These are phyloP conservation scores for Drosophila histrio DNA, from an alignment of 2,888 invertebrate genomes.

Conservation along the genomic window DNA sequence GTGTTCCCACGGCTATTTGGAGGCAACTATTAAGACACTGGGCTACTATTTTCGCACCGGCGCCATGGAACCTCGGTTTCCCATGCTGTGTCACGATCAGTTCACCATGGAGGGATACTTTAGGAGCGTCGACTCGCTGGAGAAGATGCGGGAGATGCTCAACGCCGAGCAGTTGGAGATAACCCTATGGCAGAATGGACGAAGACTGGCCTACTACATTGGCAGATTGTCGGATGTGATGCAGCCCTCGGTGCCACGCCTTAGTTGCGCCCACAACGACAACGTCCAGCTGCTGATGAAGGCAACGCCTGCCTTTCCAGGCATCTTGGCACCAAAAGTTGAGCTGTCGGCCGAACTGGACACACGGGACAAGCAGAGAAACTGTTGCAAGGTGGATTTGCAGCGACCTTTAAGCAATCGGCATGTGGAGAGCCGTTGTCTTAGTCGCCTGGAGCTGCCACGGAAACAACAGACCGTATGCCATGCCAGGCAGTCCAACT, in stretches of 20 bases:
- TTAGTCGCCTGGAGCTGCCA: constrained; percentile 41
- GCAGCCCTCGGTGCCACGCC: constrained; percentile 66
- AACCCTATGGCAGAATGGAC: constrained; percentile 83
- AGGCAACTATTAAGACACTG: constrained; percentile 81
- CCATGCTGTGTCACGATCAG: constrained; percentile 82
- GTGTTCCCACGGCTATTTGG: constrained; percentile 82
- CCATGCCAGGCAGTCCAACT: constrained; percentile 65
- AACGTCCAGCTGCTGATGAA: constrained; percentile 82
- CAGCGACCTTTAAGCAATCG: constrained; percentile 28
- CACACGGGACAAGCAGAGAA: constrained; percentile 51
- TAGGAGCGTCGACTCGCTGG: constrained; percentile 67
- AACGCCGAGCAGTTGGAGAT: constrained; percentile 80
- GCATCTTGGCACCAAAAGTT: constrained; percentile 83
- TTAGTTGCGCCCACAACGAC: constrained; percentile 76
- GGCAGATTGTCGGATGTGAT: constrained; percentile 81
- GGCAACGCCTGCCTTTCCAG: constrained; percentile 82
- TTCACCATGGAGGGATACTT: constrained; percentile 83
- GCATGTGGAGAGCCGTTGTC: constrained; percentile 33
- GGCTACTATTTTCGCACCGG: constrained; percentile 83
- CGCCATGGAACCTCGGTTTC: constrained; percentile 82
- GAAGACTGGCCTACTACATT: constrained; percentile 81
- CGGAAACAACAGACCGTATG: constrained; percentile 81
- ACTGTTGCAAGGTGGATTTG: constrained; percentile 24
- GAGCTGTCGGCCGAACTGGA: constrained; percentile 76
- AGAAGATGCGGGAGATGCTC: constrained; percentile 73